Evolutionary conservation across 1,140 invertebrate genomes (phyloP).

Genomic region (Asobara japonica): DNA sequence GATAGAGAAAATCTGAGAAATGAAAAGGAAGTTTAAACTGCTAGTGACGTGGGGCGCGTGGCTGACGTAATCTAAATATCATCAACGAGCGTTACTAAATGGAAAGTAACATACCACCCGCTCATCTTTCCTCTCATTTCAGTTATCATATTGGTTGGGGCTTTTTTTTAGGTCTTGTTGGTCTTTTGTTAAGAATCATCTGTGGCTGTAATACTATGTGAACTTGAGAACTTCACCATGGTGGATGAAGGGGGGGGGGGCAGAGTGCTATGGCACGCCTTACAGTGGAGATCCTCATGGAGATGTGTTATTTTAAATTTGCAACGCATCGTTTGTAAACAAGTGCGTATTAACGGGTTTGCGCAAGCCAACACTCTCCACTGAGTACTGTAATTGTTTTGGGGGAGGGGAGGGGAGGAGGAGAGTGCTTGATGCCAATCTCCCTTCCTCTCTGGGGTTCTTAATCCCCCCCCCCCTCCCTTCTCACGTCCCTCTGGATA

Average conservation of each 20-base stretch:
- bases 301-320: conserved; percentile 41
- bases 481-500: neutral
- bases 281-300: conserved; percentile 26
- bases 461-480: neutral
- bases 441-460: neutral
- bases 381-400: conserved; percentile 33
- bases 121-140: neutral
- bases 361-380: conserved; percentile 20
- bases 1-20: neutral
- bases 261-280: conserved; percentile 30
- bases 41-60: conserved; percentile 15
- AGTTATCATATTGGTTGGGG: too few relatives aligned
- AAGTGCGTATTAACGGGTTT: conserved; percentile 33
- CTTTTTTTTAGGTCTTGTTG: neutral
- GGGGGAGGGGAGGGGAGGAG: neutral
- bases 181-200: neutral
- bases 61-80: conserved; percentile 37
- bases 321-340: conserved; percentile 39
- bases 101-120: conserved; percentile 36
- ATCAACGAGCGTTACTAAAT: conserved; percentile 39
- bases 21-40: neutral
- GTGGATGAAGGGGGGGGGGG: neutral
- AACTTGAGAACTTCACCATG: neutral
- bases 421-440: conserved; percentile 24
- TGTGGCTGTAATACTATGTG: neutral